Evolutionary conservation across 2,797 vertebrate genomes (phyloP), one percentile per base, ranked within the genome.

Genomic region (Centroberyx gerrardi): DNA sequence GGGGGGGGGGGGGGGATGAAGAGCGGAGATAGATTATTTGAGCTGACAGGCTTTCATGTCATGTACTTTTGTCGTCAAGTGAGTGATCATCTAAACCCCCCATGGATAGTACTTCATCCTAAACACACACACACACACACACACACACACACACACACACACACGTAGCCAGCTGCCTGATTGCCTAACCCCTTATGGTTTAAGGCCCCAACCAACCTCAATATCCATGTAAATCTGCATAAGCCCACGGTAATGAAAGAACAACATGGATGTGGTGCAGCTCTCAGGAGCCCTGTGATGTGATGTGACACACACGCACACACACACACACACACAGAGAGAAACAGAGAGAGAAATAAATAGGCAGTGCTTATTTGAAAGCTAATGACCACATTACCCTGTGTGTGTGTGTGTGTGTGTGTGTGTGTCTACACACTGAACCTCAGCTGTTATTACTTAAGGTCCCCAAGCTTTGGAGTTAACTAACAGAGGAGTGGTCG

Each of bases 191-290:
- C 69, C 68, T 48, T 14, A 31, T 67, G 80, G 75, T 83, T 85
- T 87, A 79, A 82, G 78, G 80, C 76, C 75, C 54, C 71, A 58
- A 64, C 69, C 72, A 83, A 78, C 83, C 70, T 75, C 81, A 74
- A 86, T 90, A 90, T 85, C 77, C 87, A 77, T 79, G 79, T 83
- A 83, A 88, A 87, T 88, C 87, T 90, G 29, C 72, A 64, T 87
- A 83, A 90, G 76, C 88, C 89, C 7, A 53, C 15, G 7, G 64
- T 90, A 92, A 92, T 90, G 90, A 90, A 92, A 90, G 85, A 86
- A 88, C 87, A 92, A 90, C 87, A 89, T 68, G 65, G 80, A 82
- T 82, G 78, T 78, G 78, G 74, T 72, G 40, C 61, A 58, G 49
- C 63, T 73, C 78, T 77, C 76, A 49, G 44, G 86, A 82, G 86